Percentiles rank a stretch among this genome's conserved stretches.
Conservation (phyloP, 2,113 vertebrate genomes). For the Nipponia nippon region DNA sequence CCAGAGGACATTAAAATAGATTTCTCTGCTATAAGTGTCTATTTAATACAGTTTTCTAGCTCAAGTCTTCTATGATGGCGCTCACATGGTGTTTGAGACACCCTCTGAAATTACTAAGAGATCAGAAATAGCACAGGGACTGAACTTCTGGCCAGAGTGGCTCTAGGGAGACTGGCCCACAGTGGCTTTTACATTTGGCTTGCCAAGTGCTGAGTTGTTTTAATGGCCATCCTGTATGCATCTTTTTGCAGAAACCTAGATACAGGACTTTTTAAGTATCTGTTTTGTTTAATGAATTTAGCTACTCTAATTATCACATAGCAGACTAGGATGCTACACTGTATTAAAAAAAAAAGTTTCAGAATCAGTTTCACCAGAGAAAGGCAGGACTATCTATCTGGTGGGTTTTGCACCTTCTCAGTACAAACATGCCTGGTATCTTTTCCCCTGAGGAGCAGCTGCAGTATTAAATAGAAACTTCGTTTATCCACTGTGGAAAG, state of each 20-base stretch:
- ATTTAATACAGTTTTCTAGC: conserved; percentile 11
- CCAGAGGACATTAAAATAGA: conserved; percentile 4
- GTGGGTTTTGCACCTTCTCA: neutral
- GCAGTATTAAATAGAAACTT: neutral
- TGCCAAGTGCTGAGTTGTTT: neutral
- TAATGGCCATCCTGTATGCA: neutral
- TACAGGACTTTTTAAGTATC: neutral
- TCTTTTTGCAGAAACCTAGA: neutral
- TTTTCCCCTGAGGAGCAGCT: neutral
- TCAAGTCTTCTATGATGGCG: neutral
- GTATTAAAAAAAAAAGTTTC: neutral
- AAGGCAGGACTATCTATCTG: neutral
- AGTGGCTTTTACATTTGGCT: neutral
- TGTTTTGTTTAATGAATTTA: neutral
- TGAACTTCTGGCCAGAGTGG: neutral
- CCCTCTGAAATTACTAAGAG: neutral
- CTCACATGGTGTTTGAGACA: neutral
- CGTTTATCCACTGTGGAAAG: neutral
- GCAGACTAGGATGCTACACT: neutral
- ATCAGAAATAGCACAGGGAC: neutral
- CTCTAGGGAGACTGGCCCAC: neutral
- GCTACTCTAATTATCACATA: neutral
- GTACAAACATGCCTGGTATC: neutral
- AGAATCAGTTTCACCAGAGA: neutral
- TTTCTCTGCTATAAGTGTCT: neutral